Evolutionary conservation across 92 coral and sea anemone genomes (phyloP), one percentile per base, ranked within the genome.

Genomic region (Bergia puertoricense): DNA sequence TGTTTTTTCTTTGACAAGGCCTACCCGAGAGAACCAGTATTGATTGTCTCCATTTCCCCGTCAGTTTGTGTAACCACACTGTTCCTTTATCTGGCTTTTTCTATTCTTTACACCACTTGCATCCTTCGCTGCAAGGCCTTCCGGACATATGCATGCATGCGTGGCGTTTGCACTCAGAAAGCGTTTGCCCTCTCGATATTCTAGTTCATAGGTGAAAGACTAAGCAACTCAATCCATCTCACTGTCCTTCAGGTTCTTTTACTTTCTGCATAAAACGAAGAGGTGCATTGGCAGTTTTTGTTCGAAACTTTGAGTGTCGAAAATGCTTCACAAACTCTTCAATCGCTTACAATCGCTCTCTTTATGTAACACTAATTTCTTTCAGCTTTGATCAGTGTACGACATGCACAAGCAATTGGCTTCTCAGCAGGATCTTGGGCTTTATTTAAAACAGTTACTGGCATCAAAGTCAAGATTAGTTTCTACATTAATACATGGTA

Each of bases 91-190:
- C 73, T n/a, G 73, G 73, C 30, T 66, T 2, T 66, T 66, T 66
- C 73, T 38, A 1, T 43, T 42, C 57, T 16, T 77, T 57, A 30
- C 92, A 89, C 77, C 91, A 88, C 65, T 91, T 89, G 40, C 92
- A 92, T 42, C 90, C 76, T 37, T 89, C 92, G 0, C 65, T 76
- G 68, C 94, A 89, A 36, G 94, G 90, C 40, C 92, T 88, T 37
- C 91, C 90, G 6, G 96, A 91, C 89, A 86, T 38, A 30, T 30
- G 30, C 30, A 30, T 30, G 30, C 30, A 30, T 30, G 30, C 30
- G 30, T 30, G 43, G 93, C 86, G 40, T 91, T 93, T 11, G 96
- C 92, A 54, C 81, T 93, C 37, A 30, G 45, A 57, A 91, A 89
- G 37, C 71, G 42, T 40, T 50, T 88, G 57, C 96, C 93, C 9